Percentiles rank a stretch among this genome's conserved stretches.
phyloP scores from a whole-genome alignment of 2,797 vertebrate species.

The Sarcoramphus papa region DNA sequence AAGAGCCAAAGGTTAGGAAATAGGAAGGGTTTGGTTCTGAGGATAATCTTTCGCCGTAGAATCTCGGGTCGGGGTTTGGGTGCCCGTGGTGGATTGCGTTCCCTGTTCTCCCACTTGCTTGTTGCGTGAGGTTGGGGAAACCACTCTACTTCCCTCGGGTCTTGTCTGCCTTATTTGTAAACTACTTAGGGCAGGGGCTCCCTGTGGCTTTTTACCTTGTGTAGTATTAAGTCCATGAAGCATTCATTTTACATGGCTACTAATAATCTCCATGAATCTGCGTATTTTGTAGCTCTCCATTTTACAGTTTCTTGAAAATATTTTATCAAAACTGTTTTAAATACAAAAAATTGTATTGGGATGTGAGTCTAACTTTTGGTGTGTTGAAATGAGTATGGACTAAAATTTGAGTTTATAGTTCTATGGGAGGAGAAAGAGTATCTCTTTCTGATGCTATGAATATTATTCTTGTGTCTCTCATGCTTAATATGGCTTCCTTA shows the following conservation, averaged over 20 bases:
- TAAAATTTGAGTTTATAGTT: neutral
- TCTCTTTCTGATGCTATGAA: neutral
- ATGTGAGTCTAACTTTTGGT: neutral
- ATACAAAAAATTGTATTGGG: neutral
- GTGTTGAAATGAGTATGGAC: neutral
- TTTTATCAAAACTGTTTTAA: neutral
- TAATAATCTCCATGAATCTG: neutral
- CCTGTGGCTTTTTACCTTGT: neutral
- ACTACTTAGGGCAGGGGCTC: neutral
- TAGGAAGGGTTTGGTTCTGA: neutral
- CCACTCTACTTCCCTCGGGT: fast-evolving
- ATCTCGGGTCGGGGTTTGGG: neutral
- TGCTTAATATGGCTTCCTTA: neutral
- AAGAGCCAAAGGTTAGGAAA: neutral
- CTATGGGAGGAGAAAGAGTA: too few relatives aligned
- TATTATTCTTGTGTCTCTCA: neutral
- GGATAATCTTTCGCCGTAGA: neutral
- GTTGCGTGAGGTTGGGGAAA: neutral
- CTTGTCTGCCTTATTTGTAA: neutral
- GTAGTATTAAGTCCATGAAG: neutral
- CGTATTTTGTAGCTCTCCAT: neutral
- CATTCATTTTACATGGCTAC: neutral
- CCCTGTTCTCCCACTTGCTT: neutral
- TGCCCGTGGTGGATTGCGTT: neutral
- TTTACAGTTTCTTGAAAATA: neutral